Evolutionary conservation across 2,113 vertebrate genomes (phyloP).

Genomic region (Pleuronectes platessa): DNA sequence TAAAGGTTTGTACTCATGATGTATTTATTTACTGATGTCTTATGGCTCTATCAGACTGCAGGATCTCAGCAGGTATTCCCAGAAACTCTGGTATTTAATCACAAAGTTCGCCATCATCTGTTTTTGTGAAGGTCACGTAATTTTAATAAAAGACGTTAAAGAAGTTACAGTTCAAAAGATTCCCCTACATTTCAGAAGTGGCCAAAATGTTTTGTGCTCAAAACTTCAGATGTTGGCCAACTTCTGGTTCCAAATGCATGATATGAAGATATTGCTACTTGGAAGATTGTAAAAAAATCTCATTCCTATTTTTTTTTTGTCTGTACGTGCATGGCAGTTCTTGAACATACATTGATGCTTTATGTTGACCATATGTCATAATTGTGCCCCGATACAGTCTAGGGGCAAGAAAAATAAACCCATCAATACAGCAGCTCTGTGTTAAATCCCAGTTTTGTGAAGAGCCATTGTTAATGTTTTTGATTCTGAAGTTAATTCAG

Average conservation of each 20-base stretch:
- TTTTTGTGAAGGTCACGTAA: not conserved
- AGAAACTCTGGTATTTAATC: slow-evolving; percentile 21
- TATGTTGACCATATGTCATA: not conserved
- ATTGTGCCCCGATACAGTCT: not conserved
- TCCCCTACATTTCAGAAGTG: not conserved
- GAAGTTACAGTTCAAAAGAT: not conserved
- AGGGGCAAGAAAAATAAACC: slow-evolving; percentile 11
- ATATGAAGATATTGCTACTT: not conserved
- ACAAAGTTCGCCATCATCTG: slow-evolving; percentile 54
- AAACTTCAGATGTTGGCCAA: slow-evolving; percentile 54
- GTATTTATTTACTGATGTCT: slow-evolving; percentile 13
- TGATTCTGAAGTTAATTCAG: not conserved
- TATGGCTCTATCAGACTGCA: not conserved
- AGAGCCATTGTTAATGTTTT: not conserved
- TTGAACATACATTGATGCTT: not conserved
- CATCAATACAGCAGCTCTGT: slow-evolving; percentile 43
- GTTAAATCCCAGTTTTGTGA: not conserved
- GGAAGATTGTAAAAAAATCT: not conserved
- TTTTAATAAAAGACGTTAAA: not conserved
- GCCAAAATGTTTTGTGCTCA: not conserved
- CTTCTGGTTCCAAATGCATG: slow-evolving; percentile 56
- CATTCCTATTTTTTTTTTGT: no score
- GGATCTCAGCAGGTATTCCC: slow-evolving; percentile 25
- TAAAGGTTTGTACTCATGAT: slow-evolving; percentile 89
- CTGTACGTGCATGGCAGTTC: no score